A percentile compares a stretch with the other conserved stretches of the same genome.
phyloP scores from a whole-genome alignment of 2,113 vertebrate species.

The Istiophorus platypterus region DNA sequence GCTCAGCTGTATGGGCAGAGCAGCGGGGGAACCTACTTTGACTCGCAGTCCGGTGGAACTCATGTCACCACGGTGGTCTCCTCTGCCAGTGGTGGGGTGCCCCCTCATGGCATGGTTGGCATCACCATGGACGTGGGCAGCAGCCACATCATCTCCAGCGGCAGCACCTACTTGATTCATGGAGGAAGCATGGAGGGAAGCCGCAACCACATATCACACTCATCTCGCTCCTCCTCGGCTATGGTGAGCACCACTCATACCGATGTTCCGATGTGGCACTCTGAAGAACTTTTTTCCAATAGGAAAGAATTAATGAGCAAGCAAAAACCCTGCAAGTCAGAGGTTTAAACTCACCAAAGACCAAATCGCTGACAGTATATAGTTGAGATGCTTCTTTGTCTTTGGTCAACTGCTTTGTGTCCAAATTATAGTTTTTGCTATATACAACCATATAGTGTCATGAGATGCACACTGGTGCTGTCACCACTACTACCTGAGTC shows the following conservation, averaged over 20 bases:
- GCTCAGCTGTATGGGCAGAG: conserved; percentile 92
- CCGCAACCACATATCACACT: conserved; percentile 93
- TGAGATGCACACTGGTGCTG: conserved; percentile 2
- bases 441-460: neutral
- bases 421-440: neutral
- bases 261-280: neutral
- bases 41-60: conserved; percentile 88
- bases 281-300: neutral
- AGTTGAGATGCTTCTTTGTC: neutral
- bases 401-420: neutral
- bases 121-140: conserved; percentile 95
- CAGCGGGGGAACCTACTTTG: conserved; percentile 91
- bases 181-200: conserved; percentile 91
- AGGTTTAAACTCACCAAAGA: neutral
- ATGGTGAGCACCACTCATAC: conserved; percentile 87
- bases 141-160: conserved; percentile 93
- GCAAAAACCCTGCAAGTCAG: neutral
- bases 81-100: conserved; percentile 88
- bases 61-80: conserved; percentile 95
- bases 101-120: conserved; percentile 96
- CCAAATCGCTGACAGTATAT: neutral
- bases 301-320: neutral
- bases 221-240: conserved; percentile 96
- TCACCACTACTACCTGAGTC: conserved; percentile 35
- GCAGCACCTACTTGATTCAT: conserved; percentile 96